Evolutionary conservation across 2,888 invertebrate species (phyloP), one percentile per base, ranked within the genome.

Genomic region (Taenaris catops): DNA sequence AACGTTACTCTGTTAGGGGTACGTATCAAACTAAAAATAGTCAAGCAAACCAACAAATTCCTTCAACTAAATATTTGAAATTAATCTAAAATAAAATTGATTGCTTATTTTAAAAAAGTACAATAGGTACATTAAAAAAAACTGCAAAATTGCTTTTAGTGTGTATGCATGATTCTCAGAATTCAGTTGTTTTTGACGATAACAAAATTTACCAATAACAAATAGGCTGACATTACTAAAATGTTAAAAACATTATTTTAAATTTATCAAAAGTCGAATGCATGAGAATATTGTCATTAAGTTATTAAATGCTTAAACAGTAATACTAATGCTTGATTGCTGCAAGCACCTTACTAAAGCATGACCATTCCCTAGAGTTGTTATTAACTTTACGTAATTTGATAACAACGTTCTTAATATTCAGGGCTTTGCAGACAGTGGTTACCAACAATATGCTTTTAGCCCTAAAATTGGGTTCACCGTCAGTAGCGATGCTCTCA

Each of bases 381-480:
- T 40, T 45, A 44, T 51, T 54, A 51, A 52, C 51, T 51, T 55
- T 37, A 38, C 55, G 48, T 53, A 51, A 47, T 56, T 56, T 62
- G 49, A 55, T 68, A 64, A 63, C 55, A 63, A 53, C 59, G 53
- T 73, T 76, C 63, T 76, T 69, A 68, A 76, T 68, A 69, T 74
- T 60, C 80, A 84, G 83, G 83, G 69, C 40, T 59, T 60, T 63
- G 53, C 63, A 71, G 72, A 69, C 48, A 56, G 54, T 64, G 59
- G 67, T 53, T 58, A 59, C 53, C 61, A 59, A 48, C 58, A 46
- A 38, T 79, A 70, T 63, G 66, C 59, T 66, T 81, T 69, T 65
- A 70, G 64, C 65, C 73, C 81, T 49, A 86, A 80, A 78, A 49
- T 83, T 54, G 86, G 86, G 61, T 79, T 75, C 53, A 55, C 62